Base-by-base conservation (phyloP, 30 jellyfish, hydroid and myxozoan species). In the Aurelia aurita region DNA sequence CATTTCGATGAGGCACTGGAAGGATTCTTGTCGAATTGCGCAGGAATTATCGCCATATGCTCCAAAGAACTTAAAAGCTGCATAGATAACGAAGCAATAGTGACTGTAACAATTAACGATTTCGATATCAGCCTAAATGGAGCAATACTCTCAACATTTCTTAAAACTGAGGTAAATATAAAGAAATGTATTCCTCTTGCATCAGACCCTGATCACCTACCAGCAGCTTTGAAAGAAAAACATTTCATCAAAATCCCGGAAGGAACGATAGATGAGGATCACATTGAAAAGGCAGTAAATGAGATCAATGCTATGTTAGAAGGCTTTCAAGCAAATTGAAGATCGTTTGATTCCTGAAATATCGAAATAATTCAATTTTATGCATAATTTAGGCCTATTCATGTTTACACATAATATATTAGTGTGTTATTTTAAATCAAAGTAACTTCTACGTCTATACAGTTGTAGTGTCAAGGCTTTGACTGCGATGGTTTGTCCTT, bases 241-340 rank as follows among this genome's bases (percentile, higher is more conserved):
- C 25, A 29, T 16, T 11, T 20, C 3, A 74, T 74, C 35, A 71
- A 39, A 39, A 19, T 74, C 0, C 86, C 86, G 31, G 62, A 32
- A 7, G 86, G 58, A 9, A 34, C 27, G 1, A 25, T 74, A 6
- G 49, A 54, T 74, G 86, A 74, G 12, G 86, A 49, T 53, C 44
- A 26, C 3, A 20, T 74, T 3, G 73, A 55, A 35, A 55, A 45
- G 45, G 53, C 35, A 7, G 69, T 57, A 49, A 54, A 55, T 22
- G 59, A 74, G 21, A 49, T 74, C 29, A 27, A 71, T 47, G 71
- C 72, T 19, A 47, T 45, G 61, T 71, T 74, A 16, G 86, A 74
- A 43, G 74, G 69, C 55, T 74, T 74, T 35, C 72, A 74, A 26
- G 26, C 46, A 18, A 74, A 21, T 5, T 39, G 51, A 39, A 39